Evolutionary conservation across 2,113 vertebrate species (phyloP), one percentile per base, ranked within the genome.

Genomic region (Collichthys lucidus): DNA sequence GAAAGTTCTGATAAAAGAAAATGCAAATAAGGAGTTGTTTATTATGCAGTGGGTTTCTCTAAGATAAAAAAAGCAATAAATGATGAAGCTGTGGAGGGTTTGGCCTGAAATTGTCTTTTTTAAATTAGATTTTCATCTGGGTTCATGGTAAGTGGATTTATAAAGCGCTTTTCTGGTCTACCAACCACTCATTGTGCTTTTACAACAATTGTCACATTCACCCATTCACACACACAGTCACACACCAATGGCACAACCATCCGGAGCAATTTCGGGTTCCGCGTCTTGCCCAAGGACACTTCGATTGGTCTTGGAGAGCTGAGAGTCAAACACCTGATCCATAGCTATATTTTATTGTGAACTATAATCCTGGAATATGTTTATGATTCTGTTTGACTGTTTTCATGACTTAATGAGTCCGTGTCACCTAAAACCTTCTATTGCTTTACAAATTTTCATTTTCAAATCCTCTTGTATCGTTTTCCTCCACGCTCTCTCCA

Each of bases 21-120:
- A 19, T 56, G 35, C 29, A 26, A 35, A 46, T 24, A n/a, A 71
- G 22, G 17, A 42, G 20, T n/a, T 42, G n/a, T 72, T 83, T 72
- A 59, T 29, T 42, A 76, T 82, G 16, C 52, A 29, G 9, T 11
- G 12, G 29, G 7, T 26, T 8, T 66, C 19, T 24, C 46, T 59
- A 3, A 35, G 20, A 40, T 9, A 40, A 67, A 17, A 19, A 35
- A 24, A 11, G 29, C 26, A 59, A 68, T 63, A 44, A 69, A 74
- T 77, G 8, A 77, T 73, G 44, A 17, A 74, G 0, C 19, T 65
- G 59, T 44, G 17, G 56, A 70, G 17, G 12, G 3, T 61, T 35
- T 47, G 3, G 22, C 24, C 49, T 47, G 47, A 42, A 74, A 26
- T 64, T 35, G 31, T 17, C 40, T 52, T 19, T 46, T 55, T 11